A percentile compares a stretch with the other conserved stretches of the same genome.
These are phyloP conservation scores for Petrocephalus sullivani DNA, from an alignment of 2,797 vertebrate species.

Conservation along the genomic window DNA sequence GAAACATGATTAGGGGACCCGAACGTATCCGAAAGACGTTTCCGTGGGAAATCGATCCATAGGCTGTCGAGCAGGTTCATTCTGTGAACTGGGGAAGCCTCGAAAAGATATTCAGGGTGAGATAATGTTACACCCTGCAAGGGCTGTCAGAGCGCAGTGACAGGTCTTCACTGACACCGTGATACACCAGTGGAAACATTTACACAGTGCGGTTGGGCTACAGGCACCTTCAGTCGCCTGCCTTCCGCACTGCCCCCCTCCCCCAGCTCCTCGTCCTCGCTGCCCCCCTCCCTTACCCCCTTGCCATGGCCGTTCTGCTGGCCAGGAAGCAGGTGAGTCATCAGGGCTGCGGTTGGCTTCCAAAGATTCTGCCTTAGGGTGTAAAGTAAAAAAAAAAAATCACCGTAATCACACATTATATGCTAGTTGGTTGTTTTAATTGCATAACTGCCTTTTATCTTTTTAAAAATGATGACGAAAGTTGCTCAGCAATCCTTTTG, in stretches of 20 bases:
- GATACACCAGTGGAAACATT: not conserved
- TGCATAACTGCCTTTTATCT: not conserved
- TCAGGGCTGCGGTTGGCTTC: not conserved
- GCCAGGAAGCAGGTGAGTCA: not conserved
- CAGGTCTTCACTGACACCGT: not conserved
- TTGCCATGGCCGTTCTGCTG: not conserved
- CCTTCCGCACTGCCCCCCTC: not conserved
- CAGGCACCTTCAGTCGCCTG: not conserved
- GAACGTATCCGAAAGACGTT: not conserved
- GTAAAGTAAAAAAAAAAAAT: not conserved
- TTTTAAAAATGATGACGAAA: not conserved
- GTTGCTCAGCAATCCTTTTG: not conserved
- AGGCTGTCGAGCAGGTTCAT: not conserved
- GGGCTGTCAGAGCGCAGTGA: not conserved
- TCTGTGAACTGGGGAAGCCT: not conserved
- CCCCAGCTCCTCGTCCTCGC: not conserved
- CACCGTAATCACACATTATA: not conserved
- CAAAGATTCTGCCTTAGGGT: not conserved
- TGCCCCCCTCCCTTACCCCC: not conserved
- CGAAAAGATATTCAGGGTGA: not conserved
- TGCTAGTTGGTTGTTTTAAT: not conserved
- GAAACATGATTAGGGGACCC: not conserved
- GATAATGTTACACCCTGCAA: not conserved
- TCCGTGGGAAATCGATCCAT: not conserved
- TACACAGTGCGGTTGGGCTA: not conserved